These are phyloP conservation scores for Pinna nobilis DNA, from an alignment of 1,140 invertebrate species.

Conservation along the genomic window DNA sequence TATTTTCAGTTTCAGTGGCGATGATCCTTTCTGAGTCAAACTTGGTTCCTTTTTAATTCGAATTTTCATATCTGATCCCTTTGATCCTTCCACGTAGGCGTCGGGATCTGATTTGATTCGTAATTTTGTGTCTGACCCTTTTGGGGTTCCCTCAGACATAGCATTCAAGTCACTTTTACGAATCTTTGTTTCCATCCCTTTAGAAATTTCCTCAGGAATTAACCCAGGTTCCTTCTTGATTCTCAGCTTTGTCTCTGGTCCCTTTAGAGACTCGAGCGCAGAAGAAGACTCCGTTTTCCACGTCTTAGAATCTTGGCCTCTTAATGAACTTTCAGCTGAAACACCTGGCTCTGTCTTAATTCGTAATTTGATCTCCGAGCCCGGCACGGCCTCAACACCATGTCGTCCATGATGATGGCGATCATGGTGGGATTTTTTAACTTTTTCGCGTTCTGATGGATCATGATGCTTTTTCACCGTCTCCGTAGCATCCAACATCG, in stretches of 20 bases:
- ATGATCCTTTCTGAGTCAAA: slow-evolving; percentile 27
- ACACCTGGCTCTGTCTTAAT: slow-evolving; percentile 38
- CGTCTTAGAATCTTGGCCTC: slow-evolving; percentile 4
- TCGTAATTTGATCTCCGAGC: slow-evolving; percentile 26
- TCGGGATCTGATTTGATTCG: slow-evolving; percentile 14
- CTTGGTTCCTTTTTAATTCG: slow-evolving; percentile 13
- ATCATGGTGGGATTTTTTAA: slow-evolving; percentile 1
- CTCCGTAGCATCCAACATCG: background rate
- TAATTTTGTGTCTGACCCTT: slow-evolving; percentile 1
- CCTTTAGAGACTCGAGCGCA: too few species aligned
- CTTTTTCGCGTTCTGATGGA: background rate
- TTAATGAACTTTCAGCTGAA: background rate
- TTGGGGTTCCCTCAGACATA: background rate
- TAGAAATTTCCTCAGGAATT: too few species aligned
- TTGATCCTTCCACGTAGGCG: background rate
- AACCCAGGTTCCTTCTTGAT: too few species aligned
- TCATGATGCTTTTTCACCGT: background rate
- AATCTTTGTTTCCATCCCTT: background rate
- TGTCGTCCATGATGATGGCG: slow-evolving; percentile 5
- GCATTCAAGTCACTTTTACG: background rate
- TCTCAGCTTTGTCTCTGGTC: background rate
- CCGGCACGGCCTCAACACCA: slow-evolving; percentile 10
- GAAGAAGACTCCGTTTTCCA: too few species aligned
- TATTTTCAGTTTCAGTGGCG: slow-evolving; percentile 46
- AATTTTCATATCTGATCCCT: slow-evolving; percentile 11